phyloP scores from a whole-genome alignment of 2,113 vertebrate species.

The Gasterosteus aculeatus region DNA sequence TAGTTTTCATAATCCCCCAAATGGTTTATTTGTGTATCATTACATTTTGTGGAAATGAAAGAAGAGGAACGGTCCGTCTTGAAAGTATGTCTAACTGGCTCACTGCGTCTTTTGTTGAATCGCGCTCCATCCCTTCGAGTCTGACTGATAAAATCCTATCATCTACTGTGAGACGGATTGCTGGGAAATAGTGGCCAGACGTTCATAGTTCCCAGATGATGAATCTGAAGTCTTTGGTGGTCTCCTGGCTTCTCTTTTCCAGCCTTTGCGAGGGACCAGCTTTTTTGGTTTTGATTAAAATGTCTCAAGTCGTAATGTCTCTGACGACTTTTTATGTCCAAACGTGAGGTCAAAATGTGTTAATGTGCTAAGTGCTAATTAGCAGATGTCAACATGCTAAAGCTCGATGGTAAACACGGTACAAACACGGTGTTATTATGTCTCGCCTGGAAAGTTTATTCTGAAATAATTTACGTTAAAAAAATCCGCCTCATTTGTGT shows the following conservation, averaged over 20 bases:
- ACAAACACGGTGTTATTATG: background rate
- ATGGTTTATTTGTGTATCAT: background rate
- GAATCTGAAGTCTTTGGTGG: background rate
- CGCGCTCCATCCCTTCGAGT: background rate
- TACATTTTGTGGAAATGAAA: slow-evolving; percentile 5
- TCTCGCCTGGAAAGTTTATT: background rate
- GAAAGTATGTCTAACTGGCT: background rate
- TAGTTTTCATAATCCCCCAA: background rate
- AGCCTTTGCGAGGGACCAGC: no score
- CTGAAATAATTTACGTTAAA: background rate
- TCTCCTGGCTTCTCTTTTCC: background rate
- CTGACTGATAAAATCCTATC: background rate
- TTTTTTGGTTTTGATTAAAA: background rate
- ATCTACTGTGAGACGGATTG: background rate
- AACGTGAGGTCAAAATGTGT: background rate
- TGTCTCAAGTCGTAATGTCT: background rate
- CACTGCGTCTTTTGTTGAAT: background rate
- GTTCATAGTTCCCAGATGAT: background rate
- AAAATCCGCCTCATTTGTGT: no score
- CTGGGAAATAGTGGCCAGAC: background rate
- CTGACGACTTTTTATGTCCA: background rate
- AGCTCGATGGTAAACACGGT: background rate
- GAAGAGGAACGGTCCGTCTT: background rate
- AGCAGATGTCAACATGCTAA: background rate
- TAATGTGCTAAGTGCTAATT: background rate